phyloP scores from a whole-genome alignment of 30 jellyfish, hydroid and myxozoan species.

The Calvadosia cruxmelitensis region DNA sequence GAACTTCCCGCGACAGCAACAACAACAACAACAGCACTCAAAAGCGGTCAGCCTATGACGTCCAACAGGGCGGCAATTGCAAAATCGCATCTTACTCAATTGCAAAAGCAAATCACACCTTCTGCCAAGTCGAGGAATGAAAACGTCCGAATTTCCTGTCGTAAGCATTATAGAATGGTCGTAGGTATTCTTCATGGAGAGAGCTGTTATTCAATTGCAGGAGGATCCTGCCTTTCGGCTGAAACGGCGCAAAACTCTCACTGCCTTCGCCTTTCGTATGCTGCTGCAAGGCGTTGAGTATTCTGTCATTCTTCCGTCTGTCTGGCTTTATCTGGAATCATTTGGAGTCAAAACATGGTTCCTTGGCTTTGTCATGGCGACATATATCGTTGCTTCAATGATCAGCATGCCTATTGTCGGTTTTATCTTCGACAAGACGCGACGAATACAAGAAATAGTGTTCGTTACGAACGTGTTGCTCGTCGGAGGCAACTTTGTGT shows the following conservation, averaged over 20 bases:
- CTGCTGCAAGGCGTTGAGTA: background rate
- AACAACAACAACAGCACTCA: no score
- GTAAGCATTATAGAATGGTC: no score
- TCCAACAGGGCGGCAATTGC: no score
- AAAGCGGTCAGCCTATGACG: no score
- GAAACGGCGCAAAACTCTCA: background rate
- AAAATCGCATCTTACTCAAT: no score
- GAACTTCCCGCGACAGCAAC: no score
- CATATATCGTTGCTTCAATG: constrained; percentile 3
- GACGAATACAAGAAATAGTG: constrained; percentile 2
- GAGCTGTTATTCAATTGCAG: background rate
- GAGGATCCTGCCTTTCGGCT: background rate
- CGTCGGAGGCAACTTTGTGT: constrained; percentile 8
- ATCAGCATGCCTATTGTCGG: constrained; percentile 4
- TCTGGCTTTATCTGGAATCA: constrained; percentile 6
- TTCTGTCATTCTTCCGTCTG: constrained; percentile 3
- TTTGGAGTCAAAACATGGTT: constrained; percentile 1
- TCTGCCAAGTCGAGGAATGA: no score
- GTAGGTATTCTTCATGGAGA: background rate
- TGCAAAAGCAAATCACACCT: no score
- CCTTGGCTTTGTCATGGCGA: constrained; percentile 3
- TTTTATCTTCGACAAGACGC: constrained; percentile 1
- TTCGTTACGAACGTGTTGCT: background rate
- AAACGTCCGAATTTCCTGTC: no score
- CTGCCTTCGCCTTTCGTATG: background rate